These are phyloP conservation scores for Pangasius larnaudii DNA, from an alignment of 2,797 vertebrate species.

Conservation along the genomic window DNA sequence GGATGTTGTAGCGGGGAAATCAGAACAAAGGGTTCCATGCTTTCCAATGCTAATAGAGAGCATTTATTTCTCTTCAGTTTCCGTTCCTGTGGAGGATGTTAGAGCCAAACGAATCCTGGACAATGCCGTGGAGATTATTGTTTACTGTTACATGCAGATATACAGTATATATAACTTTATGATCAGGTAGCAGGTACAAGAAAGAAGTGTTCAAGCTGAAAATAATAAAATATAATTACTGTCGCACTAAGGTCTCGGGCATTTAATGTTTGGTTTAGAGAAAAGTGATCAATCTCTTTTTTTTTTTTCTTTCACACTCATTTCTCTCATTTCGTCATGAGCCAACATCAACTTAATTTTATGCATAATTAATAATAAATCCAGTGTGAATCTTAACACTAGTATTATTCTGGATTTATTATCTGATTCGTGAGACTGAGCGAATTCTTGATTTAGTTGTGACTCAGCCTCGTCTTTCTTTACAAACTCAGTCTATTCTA, in stretches of 20 bases:
- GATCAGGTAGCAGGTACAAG: not conserved
- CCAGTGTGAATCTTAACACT: not conserved
- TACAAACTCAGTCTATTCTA: not conserved
- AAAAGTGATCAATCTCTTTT: not conserved
- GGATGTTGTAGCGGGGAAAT: not conserved
- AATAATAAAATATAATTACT: not conserved
- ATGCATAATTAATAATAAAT: not conserved
- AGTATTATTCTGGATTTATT: not conserved
- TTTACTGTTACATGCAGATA: not conserved
- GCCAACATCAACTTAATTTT: not conserved
- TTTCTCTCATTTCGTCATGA: not conserved
- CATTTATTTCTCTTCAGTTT: not conserved
- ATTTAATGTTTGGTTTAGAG: not conserved
- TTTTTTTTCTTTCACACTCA: not conserved
- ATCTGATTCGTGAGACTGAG: not conserved
- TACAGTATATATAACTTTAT: not conserved
- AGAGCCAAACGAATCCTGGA: not conserved
- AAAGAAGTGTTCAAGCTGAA: not conserved
- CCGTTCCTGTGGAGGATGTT: not conserved
- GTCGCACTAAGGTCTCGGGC: not conserved
- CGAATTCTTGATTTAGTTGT: not conserved
- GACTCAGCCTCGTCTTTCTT: not conserved
- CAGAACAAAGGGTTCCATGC: not conserved
- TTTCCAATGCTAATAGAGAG: not conserved
- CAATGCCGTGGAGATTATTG: not conserved